These are phyloP conservation scores for Drosophila asahinai DNA, from an alignment of 1,140 invertebrate genomes.

Conservation along the genomic window DNA sequence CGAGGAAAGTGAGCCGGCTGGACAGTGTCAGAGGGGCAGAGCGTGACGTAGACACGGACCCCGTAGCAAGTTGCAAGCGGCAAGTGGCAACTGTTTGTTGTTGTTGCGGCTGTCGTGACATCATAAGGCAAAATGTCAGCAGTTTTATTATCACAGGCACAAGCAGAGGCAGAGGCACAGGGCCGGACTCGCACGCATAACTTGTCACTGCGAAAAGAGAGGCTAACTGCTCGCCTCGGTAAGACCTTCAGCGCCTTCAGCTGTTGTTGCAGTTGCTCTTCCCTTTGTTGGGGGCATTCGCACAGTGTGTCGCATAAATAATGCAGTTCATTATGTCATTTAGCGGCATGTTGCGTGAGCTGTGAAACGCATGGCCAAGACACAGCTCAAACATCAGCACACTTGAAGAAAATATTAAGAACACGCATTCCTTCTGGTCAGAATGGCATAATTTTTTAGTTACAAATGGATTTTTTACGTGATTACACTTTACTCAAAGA, in stretches of 20 bases:
- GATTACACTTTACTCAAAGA: no score
- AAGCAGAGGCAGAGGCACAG: conserved; percentile 16
- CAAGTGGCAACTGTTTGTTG: conserved; percentile 38
- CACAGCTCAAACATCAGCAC: conserved; percentile 44
- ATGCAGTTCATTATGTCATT: conserved; percentile 84
- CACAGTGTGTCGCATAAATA: conserved; percentile 79
- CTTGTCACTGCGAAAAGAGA: conserved; percentile 37
- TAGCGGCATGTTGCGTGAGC: conserved; percentile 77
- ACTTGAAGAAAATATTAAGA: background rate
- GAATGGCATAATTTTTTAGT: no score
- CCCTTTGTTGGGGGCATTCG: conserved; percentile 40
- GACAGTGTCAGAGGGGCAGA: conserved; percentile 17
- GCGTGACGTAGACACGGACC: conserved; percentile 22
- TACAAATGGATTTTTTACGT: no score
- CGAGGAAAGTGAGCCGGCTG: conserved; percentile 24
- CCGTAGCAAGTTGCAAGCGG: conserved; percentile 15
- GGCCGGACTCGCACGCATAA: conserved; percentile 58
- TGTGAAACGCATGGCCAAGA: conserved; percentile 50
- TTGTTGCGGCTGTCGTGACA: conserved; percentile 65
- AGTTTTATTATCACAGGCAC: conserved; percentile 70
- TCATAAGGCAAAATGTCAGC: conserved; percentile 78
- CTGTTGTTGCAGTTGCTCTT: conserved; percentile 34
- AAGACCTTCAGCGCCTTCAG: conserved; percentile 23
- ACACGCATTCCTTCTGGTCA: background rate
- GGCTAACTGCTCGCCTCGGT: background rate